Evolutionary conservation across 92 coral and sea anemone genomes (phyloP).

Genomic region (Paramuricea clavata): DNA sequence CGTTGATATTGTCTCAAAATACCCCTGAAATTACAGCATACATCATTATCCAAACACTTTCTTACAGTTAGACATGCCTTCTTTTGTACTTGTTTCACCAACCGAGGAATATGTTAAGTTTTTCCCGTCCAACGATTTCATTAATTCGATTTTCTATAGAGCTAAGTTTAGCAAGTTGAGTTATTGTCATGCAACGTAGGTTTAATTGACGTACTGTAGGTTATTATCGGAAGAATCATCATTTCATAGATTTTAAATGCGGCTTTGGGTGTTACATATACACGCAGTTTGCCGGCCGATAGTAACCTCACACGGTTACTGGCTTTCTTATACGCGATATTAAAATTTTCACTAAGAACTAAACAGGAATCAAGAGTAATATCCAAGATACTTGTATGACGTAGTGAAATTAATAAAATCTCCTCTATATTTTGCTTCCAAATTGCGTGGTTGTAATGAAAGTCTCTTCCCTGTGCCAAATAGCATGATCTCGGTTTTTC

Average conservation of each 20-base stretch:
- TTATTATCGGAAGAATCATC: not conserved
- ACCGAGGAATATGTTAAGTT: not conserved
- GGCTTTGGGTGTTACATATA: not conserved
- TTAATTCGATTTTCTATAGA: not conserved
- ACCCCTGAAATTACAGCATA: not conserved
- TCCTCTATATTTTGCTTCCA: not conserved
- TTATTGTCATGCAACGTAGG: too few species aligned
- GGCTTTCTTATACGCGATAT: conserved; percentile 2
- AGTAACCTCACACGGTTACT: not conserved
- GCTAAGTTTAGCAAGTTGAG: too few species aligned
- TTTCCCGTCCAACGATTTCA: not conserved
- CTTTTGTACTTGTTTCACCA: not conserved
- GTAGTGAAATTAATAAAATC: not conserved
- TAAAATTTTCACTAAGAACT: not conserved
- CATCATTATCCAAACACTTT: too few species aligned
- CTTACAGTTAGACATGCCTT: not conserved
- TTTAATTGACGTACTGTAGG: not conserved
- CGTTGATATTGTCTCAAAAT: not conserved
- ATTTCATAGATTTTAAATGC: not conserved
- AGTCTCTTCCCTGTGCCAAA: not conserved
- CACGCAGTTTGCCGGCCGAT: not conserved
- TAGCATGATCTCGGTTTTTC: not conserved
- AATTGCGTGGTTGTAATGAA: not conserved
- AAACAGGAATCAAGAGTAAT: not conserved
- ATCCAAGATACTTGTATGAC: not conserved